Evolutionary conservation across 2,888 invertebrate genomes (phyloP).

Genomic region (Xestia c-nigrum): DNA sequence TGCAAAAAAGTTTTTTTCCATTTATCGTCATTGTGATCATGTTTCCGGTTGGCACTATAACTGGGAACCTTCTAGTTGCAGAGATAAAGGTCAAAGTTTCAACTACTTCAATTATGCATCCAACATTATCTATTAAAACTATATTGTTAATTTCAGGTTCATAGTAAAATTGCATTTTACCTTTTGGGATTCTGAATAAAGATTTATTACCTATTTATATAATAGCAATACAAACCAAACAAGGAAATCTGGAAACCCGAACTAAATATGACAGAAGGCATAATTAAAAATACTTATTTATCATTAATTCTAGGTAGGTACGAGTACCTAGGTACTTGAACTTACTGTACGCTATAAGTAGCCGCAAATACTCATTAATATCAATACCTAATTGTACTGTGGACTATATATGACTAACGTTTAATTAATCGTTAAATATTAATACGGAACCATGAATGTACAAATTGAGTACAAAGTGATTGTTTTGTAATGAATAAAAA

Average conservation of each 20-base stretch:
- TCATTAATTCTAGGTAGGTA: not conserved
- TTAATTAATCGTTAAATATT: not conserved
- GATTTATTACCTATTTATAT: not conserved
- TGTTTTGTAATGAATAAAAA: constrained; percentile 4
- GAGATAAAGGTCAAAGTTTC: too few species aligned
- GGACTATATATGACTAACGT: not conserved
- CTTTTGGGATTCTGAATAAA: not conserved
- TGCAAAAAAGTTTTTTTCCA: too few species aligned
- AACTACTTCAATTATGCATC: too few species aligned
- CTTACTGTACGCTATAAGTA: not conserved
- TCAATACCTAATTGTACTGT: not conserved
- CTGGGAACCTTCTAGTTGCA: too few species aligned
- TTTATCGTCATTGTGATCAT: too few species aligned
- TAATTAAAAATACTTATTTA: not conserved
- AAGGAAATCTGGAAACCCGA: not conserved
- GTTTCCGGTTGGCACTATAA: too few species aligned
- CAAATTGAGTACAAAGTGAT: constrained; percentile 1
- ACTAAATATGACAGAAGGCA: not conserved
- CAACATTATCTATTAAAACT: too few species aligned
- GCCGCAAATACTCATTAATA: not conserved
- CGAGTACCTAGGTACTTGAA: too few species aligned
- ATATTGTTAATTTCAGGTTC: too few species aligned
- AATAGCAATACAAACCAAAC: not conserved
- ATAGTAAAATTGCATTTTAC: not conserved
- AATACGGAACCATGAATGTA: constrained; percentile 10